These are phyloP conservation scores for Drosophila insularis DNA, from an alignment of 1,140 invertebrate species.

Conservation along the genomic window DNA sequence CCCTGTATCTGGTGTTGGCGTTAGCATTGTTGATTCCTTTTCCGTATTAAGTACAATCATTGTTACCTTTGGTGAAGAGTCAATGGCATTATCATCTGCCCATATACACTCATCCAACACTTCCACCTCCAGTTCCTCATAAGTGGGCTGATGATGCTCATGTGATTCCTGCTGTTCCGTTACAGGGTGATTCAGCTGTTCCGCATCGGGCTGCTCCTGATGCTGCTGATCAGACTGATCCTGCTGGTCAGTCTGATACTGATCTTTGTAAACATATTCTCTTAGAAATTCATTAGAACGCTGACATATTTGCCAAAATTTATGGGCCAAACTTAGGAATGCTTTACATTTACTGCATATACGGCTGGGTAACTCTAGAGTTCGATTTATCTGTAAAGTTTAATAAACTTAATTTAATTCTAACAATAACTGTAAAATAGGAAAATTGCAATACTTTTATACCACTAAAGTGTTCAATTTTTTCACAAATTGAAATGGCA, in stretches of 20 bases:
- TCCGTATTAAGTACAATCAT: slow-evolving; percentile 14
- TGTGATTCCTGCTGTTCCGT: no score
- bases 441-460: slow-evolving; percentile 45
- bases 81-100: slow-evolving; percentile 43
- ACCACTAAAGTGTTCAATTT: slow-evolving; percentile 71
- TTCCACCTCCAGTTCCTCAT: slow-evolving; percentile 52
- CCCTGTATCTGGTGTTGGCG: background rate
- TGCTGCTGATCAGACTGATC: no score
- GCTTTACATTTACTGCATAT: slow-evolving; percentile 70
- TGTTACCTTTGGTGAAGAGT: background rate
- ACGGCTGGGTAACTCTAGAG: slow-evolving; percentile 49
- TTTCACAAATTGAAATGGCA: slow-evolving; percentile 53
- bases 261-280: slow-evolving; percentile 56
- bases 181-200: no score
- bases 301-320: slow-evolving; percentile 72
- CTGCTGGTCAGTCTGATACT: no score
- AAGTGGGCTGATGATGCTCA: background rate
- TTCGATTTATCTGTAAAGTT: slow-evolving; percentile 45
- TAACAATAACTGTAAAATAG: no score
- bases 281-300: slow-evolving; percentile 68
- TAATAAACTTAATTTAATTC: background rate
- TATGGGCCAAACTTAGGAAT: slow-evolving; percentile 63
- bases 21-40: background rate
- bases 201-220: no score
- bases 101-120: slow-evolving; percentile 53